phyloP scores from a whole-genome alignment of 2,888 invertebrate genomes.

The Hirtodrosophila trivittata region DNA sequence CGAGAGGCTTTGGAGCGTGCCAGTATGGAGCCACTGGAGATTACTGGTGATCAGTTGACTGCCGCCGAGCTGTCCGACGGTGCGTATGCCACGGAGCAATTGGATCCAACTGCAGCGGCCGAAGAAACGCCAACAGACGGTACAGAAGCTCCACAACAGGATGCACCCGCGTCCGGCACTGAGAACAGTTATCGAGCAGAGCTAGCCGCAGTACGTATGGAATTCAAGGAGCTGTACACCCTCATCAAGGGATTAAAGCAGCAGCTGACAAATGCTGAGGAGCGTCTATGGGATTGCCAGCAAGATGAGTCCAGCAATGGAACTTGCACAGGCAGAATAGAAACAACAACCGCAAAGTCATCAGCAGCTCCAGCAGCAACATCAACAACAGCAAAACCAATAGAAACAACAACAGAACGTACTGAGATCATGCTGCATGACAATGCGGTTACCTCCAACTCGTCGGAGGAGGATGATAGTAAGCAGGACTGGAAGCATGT shows the following conservation, averaged over 20 bases:
- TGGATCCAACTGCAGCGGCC: constrained; percentile 3
- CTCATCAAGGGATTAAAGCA: constrained; percentile 35
- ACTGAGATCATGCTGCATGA: constrained; percentile 3
- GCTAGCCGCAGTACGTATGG: constrained; percentile 22
- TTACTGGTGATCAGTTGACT: constrained; percentile 51
- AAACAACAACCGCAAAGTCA: constrained; percentile 1
- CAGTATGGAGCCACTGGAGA: constrained; percentile 72
- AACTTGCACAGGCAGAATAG: neutral
- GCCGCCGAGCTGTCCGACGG: constrained; percentile 19
- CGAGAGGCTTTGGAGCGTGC: constrained; percentile 78
- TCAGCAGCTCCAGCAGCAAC: constrained; percentile 2
- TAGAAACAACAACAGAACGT: constrained; percentile 1
- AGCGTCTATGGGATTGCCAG: constrained; percentile 25
- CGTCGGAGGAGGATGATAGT: too few relatives aligned
- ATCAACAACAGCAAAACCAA: constrained; percentile 4
- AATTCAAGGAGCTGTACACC: constrained; percentile 38
- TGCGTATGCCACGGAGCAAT: constrained; percentile 7
- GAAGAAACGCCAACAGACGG: constrained; percentile 9
- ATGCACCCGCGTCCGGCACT: constrained; percentile 1
- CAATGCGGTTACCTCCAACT: neutral
- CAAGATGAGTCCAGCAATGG: neutral
- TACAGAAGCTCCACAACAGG: constrained; percentile 8
- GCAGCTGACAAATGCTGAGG: constrained; percentile 34
- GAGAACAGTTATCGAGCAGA: constrained; percentile 12
- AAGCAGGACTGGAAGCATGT: constrained; percentile 57